phyloP scores from a whole-genome alignment of 2,888 invertebrate species.

The Drosophila atripex region DNA sequence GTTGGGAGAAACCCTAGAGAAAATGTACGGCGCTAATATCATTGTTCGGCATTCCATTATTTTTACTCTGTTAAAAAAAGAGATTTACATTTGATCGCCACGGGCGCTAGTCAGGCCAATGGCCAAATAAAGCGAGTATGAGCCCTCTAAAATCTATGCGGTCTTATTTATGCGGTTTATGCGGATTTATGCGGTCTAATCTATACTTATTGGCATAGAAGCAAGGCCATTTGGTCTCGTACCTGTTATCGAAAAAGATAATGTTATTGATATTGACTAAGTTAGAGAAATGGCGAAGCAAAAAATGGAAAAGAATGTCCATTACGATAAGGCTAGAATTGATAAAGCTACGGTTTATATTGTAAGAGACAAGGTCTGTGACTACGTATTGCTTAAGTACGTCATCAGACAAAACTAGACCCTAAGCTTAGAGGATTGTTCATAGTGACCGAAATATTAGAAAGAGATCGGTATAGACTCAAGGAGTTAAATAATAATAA shows the following conservation, averaged over 20 bases:
- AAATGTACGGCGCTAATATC: neutral
- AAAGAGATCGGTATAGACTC: too few relatives aligned
- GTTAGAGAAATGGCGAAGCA: neutral
- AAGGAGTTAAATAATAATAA: too few relatives aligned
- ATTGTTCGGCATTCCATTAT: constrained; percentile 25
- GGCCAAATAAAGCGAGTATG: constrained; percentile 42
- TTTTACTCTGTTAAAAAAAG: constrained; percentile 34
- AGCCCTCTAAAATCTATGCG: constrained; percentile 16
- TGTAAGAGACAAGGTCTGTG: neutral
- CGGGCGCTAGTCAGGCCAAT: constrained; percentile 43
- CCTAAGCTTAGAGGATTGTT: neutral
- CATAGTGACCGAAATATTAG: too few relatives aligned
- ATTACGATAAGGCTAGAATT: neutral
- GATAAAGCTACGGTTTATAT: neutral
- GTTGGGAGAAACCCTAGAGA: too few relatives aligned
- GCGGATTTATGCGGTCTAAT: too few relatives aligned
- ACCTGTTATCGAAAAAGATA: neutral
- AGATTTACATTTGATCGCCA: constrained; percentile 32
- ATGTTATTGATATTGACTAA: neutral
- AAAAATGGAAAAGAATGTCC: neutral
- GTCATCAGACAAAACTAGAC: neutral
- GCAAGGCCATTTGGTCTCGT: constrained; percentile 4
- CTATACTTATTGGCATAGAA: neutral
- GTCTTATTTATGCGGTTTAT: too few relatives aligned
- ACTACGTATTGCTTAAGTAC: neutral